Conservation (phyloP, 2,797 vertebrate species). For the Phaenicophaeus curvirostris region DNA sequence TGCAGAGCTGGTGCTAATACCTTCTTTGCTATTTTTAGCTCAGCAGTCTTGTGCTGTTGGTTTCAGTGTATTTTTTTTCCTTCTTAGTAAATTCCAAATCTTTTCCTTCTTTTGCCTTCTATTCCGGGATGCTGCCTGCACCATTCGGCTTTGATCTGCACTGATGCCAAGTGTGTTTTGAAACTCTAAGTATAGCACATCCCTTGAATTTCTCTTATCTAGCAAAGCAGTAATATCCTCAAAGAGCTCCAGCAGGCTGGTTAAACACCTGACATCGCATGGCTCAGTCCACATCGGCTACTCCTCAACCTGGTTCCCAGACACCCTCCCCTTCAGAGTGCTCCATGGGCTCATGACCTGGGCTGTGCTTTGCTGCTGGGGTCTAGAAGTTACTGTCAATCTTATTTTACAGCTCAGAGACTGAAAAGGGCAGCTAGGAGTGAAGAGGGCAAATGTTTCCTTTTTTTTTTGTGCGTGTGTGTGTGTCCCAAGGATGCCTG, state of each 20-base stretch:
- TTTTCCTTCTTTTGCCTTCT: conserved; percentile 61
- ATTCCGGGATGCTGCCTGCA: conserved; percentile 54
- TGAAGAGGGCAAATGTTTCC: background rate
- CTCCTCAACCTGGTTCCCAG: background rate
- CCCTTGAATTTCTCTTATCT: conserved; percentile 63
- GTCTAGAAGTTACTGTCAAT: background rate
- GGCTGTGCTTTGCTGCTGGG: background rate
- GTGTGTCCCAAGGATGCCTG: background rate
- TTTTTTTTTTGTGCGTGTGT: background rate
- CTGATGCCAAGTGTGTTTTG: conserved; percentile 67
- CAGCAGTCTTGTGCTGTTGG: conserved; percentile 39
- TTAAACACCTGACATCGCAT: conserved; percentile 1
- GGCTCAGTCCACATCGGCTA: background rate
- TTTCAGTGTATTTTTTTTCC: background rate
- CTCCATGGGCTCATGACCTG: background rate
- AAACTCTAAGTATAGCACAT: conserved; percentile 65
- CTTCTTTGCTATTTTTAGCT: conserved; percentile 62
- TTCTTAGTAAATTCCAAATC: conserved; percentile 58
- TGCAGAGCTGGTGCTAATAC: conserved; percentile 8
- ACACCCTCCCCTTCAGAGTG: background rate
- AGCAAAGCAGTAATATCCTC: conserved; percentile 53
- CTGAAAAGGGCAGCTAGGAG: conserved; percentile 44
- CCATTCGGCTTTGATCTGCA: conserved; percentile 59
- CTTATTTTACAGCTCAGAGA: conserved; percentile 33
- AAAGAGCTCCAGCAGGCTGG: conserved; percentile 33